Percentiles rank a stretch among this genome's conserved stretches.
Conservation (phyloP, 2,113 vertebrate species). For the Tetrax tetrax region DNA sequence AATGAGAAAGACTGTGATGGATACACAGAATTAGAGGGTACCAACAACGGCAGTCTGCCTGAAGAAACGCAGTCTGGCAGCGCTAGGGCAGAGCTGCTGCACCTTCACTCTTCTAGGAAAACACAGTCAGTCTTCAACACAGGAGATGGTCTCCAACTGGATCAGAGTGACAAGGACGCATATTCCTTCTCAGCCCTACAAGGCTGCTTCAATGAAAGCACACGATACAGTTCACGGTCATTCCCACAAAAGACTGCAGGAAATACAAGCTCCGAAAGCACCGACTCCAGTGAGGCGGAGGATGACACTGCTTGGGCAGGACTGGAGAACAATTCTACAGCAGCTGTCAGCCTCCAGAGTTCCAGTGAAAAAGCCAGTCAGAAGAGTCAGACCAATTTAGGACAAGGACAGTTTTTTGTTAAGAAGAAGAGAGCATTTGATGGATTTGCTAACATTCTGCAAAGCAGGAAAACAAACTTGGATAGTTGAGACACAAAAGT, state of each 20-base stretch:
- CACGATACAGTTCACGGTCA: background rate
- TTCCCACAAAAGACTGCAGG: background rate
- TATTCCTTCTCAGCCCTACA: background rate
- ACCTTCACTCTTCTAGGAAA: background rate
- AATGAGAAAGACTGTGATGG: background rate
- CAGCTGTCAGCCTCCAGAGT: background rate
- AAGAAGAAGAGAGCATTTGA: constrained; percentile 66
- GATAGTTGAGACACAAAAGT: background rate
- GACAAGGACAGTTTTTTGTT: constrained; percentile 22
- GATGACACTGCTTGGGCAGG: background rate
- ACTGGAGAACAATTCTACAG: background rate
- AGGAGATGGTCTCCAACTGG: background rate
- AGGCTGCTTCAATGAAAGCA: background rate
- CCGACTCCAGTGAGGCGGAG: background rate
- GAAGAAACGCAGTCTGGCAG: background rate
- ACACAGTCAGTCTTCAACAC: background rate
- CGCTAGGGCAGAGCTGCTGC: background rate
- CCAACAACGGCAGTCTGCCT: background rate
- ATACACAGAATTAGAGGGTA: background rate
- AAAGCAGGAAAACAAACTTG: constrained; percentile 36
- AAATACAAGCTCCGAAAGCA: background rate
- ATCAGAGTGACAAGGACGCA: background rate
- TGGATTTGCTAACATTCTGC: constrained; percentile 22
- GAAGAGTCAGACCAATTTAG: background rate
- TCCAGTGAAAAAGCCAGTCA: background rate